Conservation (phyloP, 2,113 vertebrate species). For the Hydrolagus affinis region DNA sequence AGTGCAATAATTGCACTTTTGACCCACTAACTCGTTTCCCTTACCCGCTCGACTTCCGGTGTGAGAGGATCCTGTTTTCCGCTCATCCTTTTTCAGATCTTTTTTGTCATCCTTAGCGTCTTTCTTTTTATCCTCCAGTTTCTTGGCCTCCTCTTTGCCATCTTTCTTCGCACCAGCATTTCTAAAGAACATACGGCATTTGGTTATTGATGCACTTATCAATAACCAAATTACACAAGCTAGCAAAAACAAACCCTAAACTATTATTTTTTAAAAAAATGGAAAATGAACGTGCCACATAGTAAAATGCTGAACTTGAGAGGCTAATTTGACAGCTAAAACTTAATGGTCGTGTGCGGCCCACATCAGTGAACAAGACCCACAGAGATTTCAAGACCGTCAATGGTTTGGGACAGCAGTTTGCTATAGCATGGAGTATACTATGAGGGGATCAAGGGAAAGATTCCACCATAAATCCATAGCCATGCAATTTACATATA, state of each 20-base stretch:
- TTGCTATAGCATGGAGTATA: constrained; percentile 34
- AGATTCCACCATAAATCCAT: constrained; percentile 31
- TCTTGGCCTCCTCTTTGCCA: constrained; percentile 59
- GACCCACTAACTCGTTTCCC: background rate
- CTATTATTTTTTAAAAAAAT: background rate
- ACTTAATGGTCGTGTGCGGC: background rate
- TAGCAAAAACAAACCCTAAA: background rate
- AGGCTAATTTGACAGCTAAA: no score
- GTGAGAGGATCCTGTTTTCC: constrained; percentile 44
- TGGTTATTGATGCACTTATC: background rate
- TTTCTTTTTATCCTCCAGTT: constrained; percentile 47
- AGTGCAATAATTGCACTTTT: background rate
- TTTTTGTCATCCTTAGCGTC: constrained; percentile 60
- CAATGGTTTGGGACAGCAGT: constrained; percentile 26
- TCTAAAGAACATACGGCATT: constrained; percentile 9
- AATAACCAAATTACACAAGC: background rate
- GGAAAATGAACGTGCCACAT: background rate
- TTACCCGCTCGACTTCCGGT: constrained; percentile 60
- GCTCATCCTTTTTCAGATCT: constrained; percentile 43
- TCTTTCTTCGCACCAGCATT: constrained; percentile 66
- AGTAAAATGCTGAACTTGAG: no score
- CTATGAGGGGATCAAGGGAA: constrained; percentile 29
- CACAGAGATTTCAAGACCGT: background rate
- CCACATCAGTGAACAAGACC: constrained; percentile 34
- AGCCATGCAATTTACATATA: constrained; percentile 17